Evolutionary conservation across 1,140 invertebrate species (phyloP).

Genomic region (Aplysia californica): DNA sequence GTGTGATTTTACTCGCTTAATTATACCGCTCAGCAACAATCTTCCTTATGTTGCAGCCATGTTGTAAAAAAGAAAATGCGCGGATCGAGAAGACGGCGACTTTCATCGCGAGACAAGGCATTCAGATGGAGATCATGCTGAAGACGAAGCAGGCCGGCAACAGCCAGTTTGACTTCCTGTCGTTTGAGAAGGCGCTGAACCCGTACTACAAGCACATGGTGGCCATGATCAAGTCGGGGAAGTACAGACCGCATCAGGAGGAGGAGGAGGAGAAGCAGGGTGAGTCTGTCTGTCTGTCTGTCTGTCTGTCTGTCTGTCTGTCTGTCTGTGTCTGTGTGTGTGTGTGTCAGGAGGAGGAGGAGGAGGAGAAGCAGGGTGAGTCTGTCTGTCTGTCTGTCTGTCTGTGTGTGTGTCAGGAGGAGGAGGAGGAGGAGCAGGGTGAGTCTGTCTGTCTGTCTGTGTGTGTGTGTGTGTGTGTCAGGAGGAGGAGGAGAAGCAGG

Average conservation of each 20-base stretch:
- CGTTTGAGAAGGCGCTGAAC: conserved; percentile 85
- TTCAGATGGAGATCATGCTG: conserved; percentile 98
- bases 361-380: no score
- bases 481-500: no score
- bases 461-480: no score
- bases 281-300: neutral
- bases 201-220: conserved; percentile 89
- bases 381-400: neutral
- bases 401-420: neutral
- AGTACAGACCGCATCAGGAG: conserved; percentile 72
- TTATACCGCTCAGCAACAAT: no score
- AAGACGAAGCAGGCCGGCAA: conserved; percentile 97
- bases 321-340: no score
- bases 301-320: no score
- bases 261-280: conserved; percentile 31
- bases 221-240: conserved; percentile 66
- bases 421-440: neutral
- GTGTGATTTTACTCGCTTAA: no score
- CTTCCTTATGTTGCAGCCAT: no score
- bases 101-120: conserved; percentile 92
- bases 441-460: neutral
- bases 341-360: no score
- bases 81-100: conserved; percentile 97
- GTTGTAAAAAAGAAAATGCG: conserved; percentile 88
- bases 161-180: conserved; percentile 92